Conservation (phyloP, 2,888 invertebrate genomes). For the Ormyrus pomaceus region DNA sequence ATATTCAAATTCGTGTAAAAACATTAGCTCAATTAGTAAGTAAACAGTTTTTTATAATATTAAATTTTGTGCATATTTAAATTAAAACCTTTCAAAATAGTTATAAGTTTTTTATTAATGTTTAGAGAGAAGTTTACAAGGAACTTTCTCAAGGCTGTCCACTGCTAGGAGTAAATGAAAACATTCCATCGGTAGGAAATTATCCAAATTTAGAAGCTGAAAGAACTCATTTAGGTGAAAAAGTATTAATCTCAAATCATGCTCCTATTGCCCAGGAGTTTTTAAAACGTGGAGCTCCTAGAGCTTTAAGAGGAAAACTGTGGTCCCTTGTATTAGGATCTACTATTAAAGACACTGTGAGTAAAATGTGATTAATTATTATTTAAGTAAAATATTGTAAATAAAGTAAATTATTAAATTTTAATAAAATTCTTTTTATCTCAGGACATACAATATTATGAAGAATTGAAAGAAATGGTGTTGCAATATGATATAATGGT, state of each 20-base stretch:
- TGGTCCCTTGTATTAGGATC: conserved; percentile 93
- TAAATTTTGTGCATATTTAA: neutral
- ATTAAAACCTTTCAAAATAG: neutral
- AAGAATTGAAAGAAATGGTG: conserved; percentile 87
- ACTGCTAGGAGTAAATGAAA: conserved; percentile 84
- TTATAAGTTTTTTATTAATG: conserved; percentile 32
- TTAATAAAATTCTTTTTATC: conserved; percentile 60
- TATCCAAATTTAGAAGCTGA: conserved; percentile 82
- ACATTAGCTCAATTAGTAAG: conserved; percentile 88
- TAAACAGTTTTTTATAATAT: neutral
- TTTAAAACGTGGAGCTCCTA: conserved; percentile 90
- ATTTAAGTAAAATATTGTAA: too few relatives aligned
- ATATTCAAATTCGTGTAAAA: conserved; percentile 90
- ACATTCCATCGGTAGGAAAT: conserved; percentile 78
- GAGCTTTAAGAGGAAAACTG: conserved; percentile 86
- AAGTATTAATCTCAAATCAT: conserved; percentile 86
- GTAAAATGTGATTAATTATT: conserved; percentile 13
- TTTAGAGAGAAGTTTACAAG: conserved; percentile 82
- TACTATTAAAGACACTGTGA: conserved; percentile 83
- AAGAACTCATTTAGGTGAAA: conserved; percentile 85
- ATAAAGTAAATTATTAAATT: neutral
- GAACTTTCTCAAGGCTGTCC: conserved; percentile 88
- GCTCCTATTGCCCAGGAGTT: conserved; percentile 94
- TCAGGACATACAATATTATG: conserved; percentile 86
- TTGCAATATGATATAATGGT: conserved; percentile 93